Base-by-base conservation (phyloP, 2,888 invertebrate species). In the Drosophila suboccidentalis region DNA sequence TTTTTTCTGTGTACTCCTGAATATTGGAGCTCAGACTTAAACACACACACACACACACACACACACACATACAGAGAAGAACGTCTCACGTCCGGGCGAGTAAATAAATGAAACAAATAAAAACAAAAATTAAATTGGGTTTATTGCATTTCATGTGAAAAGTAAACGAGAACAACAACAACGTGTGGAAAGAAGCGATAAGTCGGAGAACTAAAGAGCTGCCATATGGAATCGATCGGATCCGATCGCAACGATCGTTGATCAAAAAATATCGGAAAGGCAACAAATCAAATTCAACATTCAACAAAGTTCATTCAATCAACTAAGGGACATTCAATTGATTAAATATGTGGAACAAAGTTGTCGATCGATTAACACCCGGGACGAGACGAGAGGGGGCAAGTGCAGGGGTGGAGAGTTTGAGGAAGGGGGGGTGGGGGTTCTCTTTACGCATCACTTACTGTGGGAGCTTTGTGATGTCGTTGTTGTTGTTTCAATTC, bases 131-230 rank as follows among this genome's bases (percentile, higher is more conserved):
- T 80, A 87, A 86, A 87, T 87, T 81, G 74, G 73, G 87, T 89
- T 86, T 86, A 86, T 89, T 78, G 87, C 82, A 78, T 87, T 86
- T 86, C 89, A 86, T 86, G 89, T 76, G 86, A 89, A 86, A 84
- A 74, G 57, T 65, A 86, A 86, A 88, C 83, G 65, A 70, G 67
- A 63, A 49, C 55, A 54, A 41, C 32, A 47, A 17, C 38, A 66
- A 46, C 44, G n/a, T 26, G 55, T 60, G 41, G 50, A 64, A 75
- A 65, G 70, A 60, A 68, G 53, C 73, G 74, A 78, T 73, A 60
- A 72, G 54, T 66, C 39, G n/a, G 44, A 49, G 60, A 50, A 60
- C 43, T 13, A 39, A 57, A 57, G 51, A 70, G 43, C 76, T 65
- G 49, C 60, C 68, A 75, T 75, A 68, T 75, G 78, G 78, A 47